Percentiles rank a stretch among this genome's conserved stretches.
These are phyloP conservation scores for Epinephelus moara DNA, from an alignment of 2,113 vertebrate genomes.

Conservation along the genomic window DNA sequence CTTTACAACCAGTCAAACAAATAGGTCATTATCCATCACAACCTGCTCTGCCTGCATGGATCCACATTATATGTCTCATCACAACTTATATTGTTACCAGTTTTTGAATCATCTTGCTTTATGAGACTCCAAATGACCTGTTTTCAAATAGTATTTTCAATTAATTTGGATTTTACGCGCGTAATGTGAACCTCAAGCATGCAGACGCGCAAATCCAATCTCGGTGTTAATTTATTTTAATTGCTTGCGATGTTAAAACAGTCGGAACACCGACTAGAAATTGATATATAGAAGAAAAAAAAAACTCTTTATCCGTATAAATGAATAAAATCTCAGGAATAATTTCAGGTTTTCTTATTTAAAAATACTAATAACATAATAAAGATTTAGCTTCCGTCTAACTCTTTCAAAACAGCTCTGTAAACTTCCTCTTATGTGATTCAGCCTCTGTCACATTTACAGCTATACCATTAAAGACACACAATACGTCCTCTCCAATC, in stretches of 20 bases:
- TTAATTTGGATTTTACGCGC: neutral
- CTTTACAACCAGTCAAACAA: conserved; percentile 74
- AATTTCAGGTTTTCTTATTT: neutral
- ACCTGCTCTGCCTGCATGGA: neutral
- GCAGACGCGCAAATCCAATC: neutral
- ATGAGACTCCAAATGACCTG: neutral
- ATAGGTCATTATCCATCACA: conserved; percentile 65
- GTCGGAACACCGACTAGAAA: neutral
- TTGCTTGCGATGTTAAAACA: neutral
- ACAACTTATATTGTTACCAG: neutral
- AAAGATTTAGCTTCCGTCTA: neutral
- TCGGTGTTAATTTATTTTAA: neutral
- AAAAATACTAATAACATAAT: neutral
- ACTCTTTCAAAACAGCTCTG: neutral
- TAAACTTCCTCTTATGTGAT: conserved; percentile 25
- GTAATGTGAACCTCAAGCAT: neutral
- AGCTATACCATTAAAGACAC: neutral
- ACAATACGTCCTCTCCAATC: conserved; percentile 31
- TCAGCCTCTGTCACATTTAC: neutral
- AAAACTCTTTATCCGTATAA: no score
- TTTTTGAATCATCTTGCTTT: neutral
- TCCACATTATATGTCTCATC: neutral
- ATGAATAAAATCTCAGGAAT: neutral
- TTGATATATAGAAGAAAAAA: neutral
- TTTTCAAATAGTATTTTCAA: neutral